Base-by-base conservation (phyloP, 2,797 vertebrate genomes). In the Fistularia commersonii region DNA sequence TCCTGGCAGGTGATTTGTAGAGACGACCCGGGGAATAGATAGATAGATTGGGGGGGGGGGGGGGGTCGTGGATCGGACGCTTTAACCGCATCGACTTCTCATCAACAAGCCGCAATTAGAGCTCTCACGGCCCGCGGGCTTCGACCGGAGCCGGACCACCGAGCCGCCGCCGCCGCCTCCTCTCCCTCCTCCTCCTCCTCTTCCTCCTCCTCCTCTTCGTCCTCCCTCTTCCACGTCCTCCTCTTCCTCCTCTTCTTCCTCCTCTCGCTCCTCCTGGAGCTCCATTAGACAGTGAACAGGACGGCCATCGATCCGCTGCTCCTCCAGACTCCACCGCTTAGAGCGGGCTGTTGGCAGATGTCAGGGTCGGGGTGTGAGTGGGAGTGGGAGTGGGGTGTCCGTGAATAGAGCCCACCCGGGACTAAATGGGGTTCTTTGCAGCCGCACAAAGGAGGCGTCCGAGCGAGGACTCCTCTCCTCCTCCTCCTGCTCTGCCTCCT, bases 91-190 rank as follows among this genome's bases (percentile, higher is more conserved):
- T 95, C 90, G 93, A 93, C 93, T 94, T 95, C 93, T 94, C 91
- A 95, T 94, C 91, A 85, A 86, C 86, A 84, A 83, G 84, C 89
- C 88, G 89, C 92, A 93, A 94, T 95, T 94, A 92, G 93, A 93
- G 89, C 89, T 91, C 93, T 94, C 94, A 92, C 85, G 84, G 70
- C 71, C 73, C 72, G 92, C 92, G 92, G 91, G 87, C 38, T 88
- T 84, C 80, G 88, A 90, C 93, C 91, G 90, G 87, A 92, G 89
- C 88, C 85, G 84, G 81, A 88, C 85, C 82, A 76, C 72, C 38
- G 8, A 8, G 15, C 36, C 31, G 11, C n/a, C n/a, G 64, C 78
- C 33, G 74, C 83, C 68, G 64, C 68, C n/a, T n/a, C n/a, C n/a
- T n/a, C n/a, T n/a, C n/a, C n/a, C n/a, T n/a, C n/a, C n/a, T n/a